Evolutionary conservation across 2,113 vertebrate genomes (phyloP).

Genomic region (Seriola dumerili): DNA sequence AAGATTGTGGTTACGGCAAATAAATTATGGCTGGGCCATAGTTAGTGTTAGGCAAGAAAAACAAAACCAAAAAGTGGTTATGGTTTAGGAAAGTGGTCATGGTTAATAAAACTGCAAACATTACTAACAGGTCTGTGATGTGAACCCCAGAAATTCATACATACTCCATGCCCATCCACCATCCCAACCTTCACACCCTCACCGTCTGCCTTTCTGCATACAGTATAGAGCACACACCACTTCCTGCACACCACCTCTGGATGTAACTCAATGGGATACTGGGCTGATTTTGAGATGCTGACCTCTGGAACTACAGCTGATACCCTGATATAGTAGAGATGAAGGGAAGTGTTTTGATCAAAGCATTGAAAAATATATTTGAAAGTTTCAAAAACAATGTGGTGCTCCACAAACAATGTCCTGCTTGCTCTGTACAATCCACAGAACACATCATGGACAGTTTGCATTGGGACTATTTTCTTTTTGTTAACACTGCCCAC

Average conservation of each 20-base stretch:
- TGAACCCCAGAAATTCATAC: not conserved
- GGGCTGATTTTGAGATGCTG: not conserved
- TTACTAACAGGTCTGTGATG: not conserved
- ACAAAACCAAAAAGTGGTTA: not conserved
- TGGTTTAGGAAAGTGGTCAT: not conserved
- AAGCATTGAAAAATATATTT: not conserved
- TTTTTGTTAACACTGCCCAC: conserved; percentile 6
- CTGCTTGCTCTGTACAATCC: conserved; percentile 18
- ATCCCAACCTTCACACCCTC: not conserved
- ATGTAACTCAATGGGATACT: not conserved
- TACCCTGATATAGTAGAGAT: not conserved
- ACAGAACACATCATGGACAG: conserved; percentile 16
- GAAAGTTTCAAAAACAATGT: not conserved
- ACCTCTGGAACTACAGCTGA: not conserved
- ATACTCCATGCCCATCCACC: not conserved
- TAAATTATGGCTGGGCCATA: not conserved
- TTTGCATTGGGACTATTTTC: not conserved
- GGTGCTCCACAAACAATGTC: conserved; percentile 8
- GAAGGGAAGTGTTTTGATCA: not conserved
- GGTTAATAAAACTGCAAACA: not conserved
- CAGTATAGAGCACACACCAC: too few relatives aligned
- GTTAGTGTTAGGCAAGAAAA: not conserved
- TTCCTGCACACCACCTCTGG: not conserved
- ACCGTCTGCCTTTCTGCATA: not conserved
- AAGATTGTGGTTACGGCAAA: not conserved